Evolutionary conservation across 2,797 vertebrate species (phyloP).

Genomic region (Spea hammondii): DNA sequence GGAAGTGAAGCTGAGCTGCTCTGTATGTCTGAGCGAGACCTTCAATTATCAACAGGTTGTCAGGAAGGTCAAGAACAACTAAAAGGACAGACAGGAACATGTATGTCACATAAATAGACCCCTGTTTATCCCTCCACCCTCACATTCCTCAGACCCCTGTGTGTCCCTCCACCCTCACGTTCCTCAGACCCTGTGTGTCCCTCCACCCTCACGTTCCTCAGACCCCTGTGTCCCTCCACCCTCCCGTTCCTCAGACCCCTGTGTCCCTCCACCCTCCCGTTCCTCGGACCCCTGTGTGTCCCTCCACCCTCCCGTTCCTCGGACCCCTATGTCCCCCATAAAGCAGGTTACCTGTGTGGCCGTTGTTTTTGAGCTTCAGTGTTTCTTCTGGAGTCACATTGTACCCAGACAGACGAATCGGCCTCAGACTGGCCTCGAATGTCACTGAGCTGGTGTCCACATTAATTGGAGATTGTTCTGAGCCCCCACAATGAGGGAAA

Average conservation of each 20-base stretch:
- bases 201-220: too few species aligned
- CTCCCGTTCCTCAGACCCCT: too few species aligned
- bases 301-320: too few species aligned
- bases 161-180: too few species aligned
- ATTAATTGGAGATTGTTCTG: slow-evolving; percentile 77
- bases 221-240: too few species aligned
- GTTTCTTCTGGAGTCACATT: slow-evolving; percentile 55
- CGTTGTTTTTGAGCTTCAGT: slow-evolving; percentile 74
- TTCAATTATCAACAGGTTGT: slow-evolving; percentile 58
- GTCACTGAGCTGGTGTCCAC: slow-evolving; percentile 57
- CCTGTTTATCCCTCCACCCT: too few species aligned
- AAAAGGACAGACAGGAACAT: neutral
- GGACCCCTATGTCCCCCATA: too few species aligned
- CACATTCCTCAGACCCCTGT: too few species aligned
- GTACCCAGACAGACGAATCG: slow-evolving; percentile 69
- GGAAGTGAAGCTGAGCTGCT: slow-evolving; percentile 78
- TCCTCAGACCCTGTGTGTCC: too few species aligned
- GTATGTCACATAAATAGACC: too few species aligned
- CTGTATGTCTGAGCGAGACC: slow-evolving; percentile 65
- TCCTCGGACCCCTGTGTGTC: too few species aligned
- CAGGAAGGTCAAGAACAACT: slow-evolving; percentile 66
- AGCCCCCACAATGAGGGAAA: slow-evolving; percentile 60
- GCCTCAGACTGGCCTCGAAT: slow-evolving; percentile 59
- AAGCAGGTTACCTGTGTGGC: slow-evolving; percentile 73
- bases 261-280: too few species aligned